Evolutionary conservation across 2,797 vertebrate genomes (phyloP).

Genomic region (Chaetophractus vellerosus): DNA sequence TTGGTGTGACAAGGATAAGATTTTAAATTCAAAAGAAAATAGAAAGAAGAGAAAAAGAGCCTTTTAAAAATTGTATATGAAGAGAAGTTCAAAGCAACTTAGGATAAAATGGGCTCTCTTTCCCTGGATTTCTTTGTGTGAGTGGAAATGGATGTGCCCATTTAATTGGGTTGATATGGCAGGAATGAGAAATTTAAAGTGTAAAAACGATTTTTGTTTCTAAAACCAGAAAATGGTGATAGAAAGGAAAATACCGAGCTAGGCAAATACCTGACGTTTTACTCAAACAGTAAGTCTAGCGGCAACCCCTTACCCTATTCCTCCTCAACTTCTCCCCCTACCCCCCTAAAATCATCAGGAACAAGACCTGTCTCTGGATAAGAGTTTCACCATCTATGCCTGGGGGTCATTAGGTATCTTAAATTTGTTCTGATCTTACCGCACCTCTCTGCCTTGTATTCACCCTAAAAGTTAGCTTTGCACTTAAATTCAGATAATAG

Average conservation of each 20-base stretch:
- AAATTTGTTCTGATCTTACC: not conserved
- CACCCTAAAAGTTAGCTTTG: not conserved
- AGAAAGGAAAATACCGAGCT: not conserved
- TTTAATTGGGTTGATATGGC: not conserved
- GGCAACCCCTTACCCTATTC: not conserved
- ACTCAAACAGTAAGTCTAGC: not conserved
- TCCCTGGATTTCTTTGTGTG: not conserved
- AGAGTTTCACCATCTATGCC: not conserved
- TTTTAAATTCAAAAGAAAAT: not conserved
- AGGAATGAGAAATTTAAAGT: slow-evolving; percentile 16
- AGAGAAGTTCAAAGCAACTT: slow-evolving; percentile 52
- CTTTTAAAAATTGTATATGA: not conserved
- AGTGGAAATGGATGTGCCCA: not conserved
- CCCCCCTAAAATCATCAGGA: not conserved
- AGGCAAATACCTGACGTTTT: not conserved
- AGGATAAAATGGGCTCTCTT: not conserved
- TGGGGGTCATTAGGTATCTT: not conserved
- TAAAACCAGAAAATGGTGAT: not conserved
- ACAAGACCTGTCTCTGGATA: not conserved
- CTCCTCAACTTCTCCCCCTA: not conserved
- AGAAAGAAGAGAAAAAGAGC: not conserved
- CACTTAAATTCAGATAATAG: not conserved
- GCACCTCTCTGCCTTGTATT: not conserved
- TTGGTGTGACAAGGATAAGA: not conserved
- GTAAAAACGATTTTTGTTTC: not conserved